Base-by-base conservation (phyloP, 1,140 invertebrate species). In the Eurosta solidaginis region DNA sequence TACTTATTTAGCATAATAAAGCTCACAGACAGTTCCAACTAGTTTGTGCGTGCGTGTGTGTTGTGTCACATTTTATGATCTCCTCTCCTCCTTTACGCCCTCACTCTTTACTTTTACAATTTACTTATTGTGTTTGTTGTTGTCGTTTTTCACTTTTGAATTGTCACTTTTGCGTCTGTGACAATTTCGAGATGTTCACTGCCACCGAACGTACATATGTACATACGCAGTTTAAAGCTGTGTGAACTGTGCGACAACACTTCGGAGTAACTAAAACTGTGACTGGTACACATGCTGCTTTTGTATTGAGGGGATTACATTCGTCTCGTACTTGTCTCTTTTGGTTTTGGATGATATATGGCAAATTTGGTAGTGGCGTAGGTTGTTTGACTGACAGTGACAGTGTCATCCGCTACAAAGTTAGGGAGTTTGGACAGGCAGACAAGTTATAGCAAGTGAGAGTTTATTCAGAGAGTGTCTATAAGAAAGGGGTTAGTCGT, bases 181-280 rank as follows among this genome's bases (percentile, higher is more conserved):
- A 68, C 59, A 68, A 68, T 68, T 68, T 68, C 59, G 59, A 68
- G 59, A 68, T 68, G 33, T 68, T 68, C 59, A 68, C 59, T 22
- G 59, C 59, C 59, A 68, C 59, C 59, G 33, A 68, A 68, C 27
- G 29, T 36, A 68, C 33, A 68, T 68, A 40, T n/a, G n/a, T n/a
- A n/a, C n/a, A n/a, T n/a, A n/a, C n/a, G n/a, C n/a, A n/a, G n/a
- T n/a, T n/a, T n/a, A n/a, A n/a, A n/a, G n/a, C n/a, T 40, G 33
- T 33, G 59, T 40, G 54, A 63, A 36, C 40, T 63, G 54, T 68
- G 59, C 59, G 40, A 68, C 59, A 40, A 6, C 20, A 33, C 54
- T 27, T 17, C 27, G 29, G n/a, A 9, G 54, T 33, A n/a, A 17
- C n/a, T 36, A n/a, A 68, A 68, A 40, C n/a, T 33, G 59, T 9